Evolutionary conservation across 92 coral and sea anemone genomes (phyloP), one percentile per base, ranked within the genome.

Genomic region (Zoanthus gigantus): DNA sequence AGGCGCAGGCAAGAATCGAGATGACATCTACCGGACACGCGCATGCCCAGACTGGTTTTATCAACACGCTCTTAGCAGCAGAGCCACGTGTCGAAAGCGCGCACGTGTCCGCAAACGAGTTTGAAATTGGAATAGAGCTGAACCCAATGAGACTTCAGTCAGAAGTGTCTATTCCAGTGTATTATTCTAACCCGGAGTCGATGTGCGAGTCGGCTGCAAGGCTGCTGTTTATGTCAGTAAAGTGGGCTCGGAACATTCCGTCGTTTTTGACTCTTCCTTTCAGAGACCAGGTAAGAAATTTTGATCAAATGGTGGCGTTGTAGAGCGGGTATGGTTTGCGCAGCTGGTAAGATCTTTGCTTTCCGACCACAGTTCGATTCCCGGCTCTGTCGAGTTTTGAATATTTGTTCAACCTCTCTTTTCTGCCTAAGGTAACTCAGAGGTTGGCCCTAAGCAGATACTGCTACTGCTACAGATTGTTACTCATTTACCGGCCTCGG

Each of bases 231-330:
- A 97, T 97, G 98, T 94, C 99, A 3, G 99, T 97, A 8, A 92
- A 96, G 78, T 97, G 99, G 99, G 99, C 99, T 16, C 90, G 99
- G 37, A 97, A 97, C 30, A 97, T 97, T 66, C 99, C 99, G 29
- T 95, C 98, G 2, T 97, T 97, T 68, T 83, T 95, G 77, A 92
- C 91, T 71, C 89, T 97, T 47, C 98, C 99, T 17, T 97, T 97
- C 85, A 91, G 99, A 71, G 99, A 97, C 81, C 99, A 97, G 93
- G 98, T 95, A 47, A 50, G 88, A 17, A 47, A 30, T 5, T 50
- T 50, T 50, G 54, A 50, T 50, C 0, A 10, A 50, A 50, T 50
- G 4, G 54, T 47, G 23, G 23, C 23, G 23, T 23, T 34, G 42
- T 34, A 34, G 42, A 34, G 42, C 42, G 42, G 3, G 42, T 34